These are phyloP conservation scores for Amphiprion ocellaris DNA, from an alignment of 2,113 vertebrate species.

Conservation along the genomic window DNA sequence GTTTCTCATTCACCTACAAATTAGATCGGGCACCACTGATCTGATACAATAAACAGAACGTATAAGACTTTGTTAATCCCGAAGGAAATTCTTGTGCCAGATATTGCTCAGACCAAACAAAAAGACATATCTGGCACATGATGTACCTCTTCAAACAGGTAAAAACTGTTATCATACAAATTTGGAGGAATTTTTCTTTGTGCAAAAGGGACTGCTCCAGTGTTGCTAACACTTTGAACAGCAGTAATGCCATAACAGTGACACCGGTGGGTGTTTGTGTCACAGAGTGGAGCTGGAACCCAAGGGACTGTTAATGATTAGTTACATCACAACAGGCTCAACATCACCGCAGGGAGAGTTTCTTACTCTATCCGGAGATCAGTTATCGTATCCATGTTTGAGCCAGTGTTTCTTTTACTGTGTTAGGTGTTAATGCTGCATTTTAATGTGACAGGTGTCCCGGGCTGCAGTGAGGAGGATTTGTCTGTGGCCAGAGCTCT, in stretches of 20 bases:
- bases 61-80: no score
- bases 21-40: background rate
- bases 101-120: no score
- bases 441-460: slow-evolving; percentile 85
- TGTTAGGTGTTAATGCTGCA: slow-evolving; percentile 14
- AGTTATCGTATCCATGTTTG: background rate
- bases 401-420: background rate
- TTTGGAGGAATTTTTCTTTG: no score
- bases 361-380: slow-evolving; percentile 28
- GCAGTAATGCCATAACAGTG: background rate
- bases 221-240: no score
- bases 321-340: slow-evolving; percentile 40
- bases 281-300: slow-evolving; percentile 29
- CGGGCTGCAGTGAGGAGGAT: slow-evolving; percentile 88
- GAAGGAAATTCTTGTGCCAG: no score
- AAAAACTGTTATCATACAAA: no score
- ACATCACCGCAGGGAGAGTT: slow-evolving; percentile 28
- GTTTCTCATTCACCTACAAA: background rate
- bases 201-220: no score
- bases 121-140: background rate
- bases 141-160: background rate
- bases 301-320: slow-evolving; percentile 33
- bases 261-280: slow-evolving; percentile 51
- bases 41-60: background rate
- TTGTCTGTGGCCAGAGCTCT: slow-evolving; percentile 84